Evolutionary conservation across 2,888 invertebrate species (phyloP), one percentile per base, ranked within the genome.

Genomic region (Cerastis rubricosa): DNA sequence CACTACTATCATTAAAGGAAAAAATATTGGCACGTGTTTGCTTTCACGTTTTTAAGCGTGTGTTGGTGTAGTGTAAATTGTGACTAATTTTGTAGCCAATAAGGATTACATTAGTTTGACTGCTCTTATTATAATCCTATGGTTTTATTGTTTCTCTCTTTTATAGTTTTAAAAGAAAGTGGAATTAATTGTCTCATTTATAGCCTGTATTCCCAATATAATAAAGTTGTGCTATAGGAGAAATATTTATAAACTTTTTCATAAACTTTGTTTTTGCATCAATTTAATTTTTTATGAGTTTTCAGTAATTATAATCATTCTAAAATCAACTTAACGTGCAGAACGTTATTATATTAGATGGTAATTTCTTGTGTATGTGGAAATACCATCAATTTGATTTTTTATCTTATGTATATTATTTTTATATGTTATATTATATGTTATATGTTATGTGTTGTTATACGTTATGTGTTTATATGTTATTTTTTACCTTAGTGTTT

Each of bases 21-120:
- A 81, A 81, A 64, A 43, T 47, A 54, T 63, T 25, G 35, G 40
- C 19, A 61, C n/a, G 45, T 43, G 51, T 14, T 43, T 4, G 8
- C 3, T 51, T 35, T 47, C 2, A n/a, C 19, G 40, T 51, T 35
- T 12, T 29, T 49, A 12, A 43, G 14, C 14, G 68, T 43, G 14
- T 57, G 14, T 43, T 47, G 17, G 2, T 47, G 9, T 6, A 29
- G 51, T 63, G 61, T 4, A 4, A 29, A 49, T 49, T 43, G 9
- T 64, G 40, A 17, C 2, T 6, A 17, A 25, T n/a, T 63, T 12
- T 12, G 12, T 40, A 12, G 6, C 2, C 22, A 40, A 22, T 22
- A 63, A 12, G 6, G 14, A 43, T 14, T 8, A n/a, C 14, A 40
- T n/a, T 40, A n/a, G n/a, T 40, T 40, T 40, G 6, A 19, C 29